Conservation (phyloP, 2,888 invertebrate species). For the Epicampocera succincta region DNA sequence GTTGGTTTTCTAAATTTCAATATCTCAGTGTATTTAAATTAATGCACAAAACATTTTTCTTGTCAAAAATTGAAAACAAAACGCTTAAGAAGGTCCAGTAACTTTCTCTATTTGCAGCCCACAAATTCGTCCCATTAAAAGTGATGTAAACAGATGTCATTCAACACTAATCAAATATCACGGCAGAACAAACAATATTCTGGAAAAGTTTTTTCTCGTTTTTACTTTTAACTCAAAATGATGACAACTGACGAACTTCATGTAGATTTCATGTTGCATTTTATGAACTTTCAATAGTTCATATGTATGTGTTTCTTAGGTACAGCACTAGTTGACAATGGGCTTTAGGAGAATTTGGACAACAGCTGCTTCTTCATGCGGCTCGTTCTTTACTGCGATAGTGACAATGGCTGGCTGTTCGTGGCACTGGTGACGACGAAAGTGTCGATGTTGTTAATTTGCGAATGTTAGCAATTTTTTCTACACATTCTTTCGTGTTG, state of each 20-base stretch:
- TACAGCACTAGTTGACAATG: constrained; percentile 45
- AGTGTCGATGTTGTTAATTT: constrained; percentile 1
- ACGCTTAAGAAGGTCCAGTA: background rate
- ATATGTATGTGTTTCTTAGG: too few species aligned
- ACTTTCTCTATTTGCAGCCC: background rate
- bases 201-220: background rate
- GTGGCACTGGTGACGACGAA: constrained; percentile 19
- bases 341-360: constrained; percentile 31
- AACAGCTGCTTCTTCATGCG: background rate
- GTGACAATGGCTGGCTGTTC: constrained; percentile 7
- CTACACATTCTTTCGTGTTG: background rate
- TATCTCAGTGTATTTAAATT: too few species aligned
- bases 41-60: too few species aligned
- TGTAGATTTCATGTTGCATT: background rate
- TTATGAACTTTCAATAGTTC: too few species aligned
- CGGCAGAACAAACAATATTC: constrained; percentile 13
- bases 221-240: background rate
- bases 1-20: too few species aligned
- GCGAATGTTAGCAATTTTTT: constrained; percentile 19
- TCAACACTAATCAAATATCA: constrained; percentile 14
- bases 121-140: too few species aligned
- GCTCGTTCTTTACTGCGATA: constrained; percentile 29
- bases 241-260: background rate
- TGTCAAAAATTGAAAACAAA: too few species aligned
- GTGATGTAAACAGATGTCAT: background rate